Evolutionary conservation across 1,140 invertebrate genomes (phyloP), one percentile per base, ranked within the genome.

Genomic region (Goniozus legneri): DNA sequence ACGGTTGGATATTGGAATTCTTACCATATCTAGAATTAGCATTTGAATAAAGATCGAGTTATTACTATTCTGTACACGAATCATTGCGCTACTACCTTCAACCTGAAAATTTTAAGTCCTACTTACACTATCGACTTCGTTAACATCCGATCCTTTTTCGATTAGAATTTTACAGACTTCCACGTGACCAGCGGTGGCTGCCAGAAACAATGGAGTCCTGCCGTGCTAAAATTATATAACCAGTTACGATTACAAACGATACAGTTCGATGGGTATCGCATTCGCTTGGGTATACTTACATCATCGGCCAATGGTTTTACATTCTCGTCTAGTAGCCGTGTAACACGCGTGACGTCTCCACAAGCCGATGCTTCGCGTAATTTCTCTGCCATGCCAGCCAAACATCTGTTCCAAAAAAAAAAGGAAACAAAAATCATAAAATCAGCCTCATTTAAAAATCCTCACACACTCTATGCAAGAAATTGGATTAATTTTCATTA

Each of bases 321-420:
- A 40, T 60, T 59, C 42, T 68, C 65, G 48, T 60, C 59, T 35
- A 69, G 59, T 30, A 67, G 57, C 36, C 64, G 60, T 38, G 55
- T 47, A 32, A 69, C 56, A 47, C 58, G 58, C 39, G 52, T 52
- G 39, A 51, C 63, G 42, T 69, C 67, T 53, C 65, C 65, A 54
- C 65, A 64, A 47, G 60, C 62, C 53, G 57, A 53, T 53, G 67
- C 65, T 53, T 69, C 65, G 54, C 64, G 62, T 57, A 68, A 55
- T 61, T 69, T 69, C 64, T 69, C 67, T 65, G 67, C 67, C 67
- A 69, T 69, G 61, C 65, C 67, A 56, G 52, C 57, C 56, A 66
- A 52, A 63, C 67, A 67, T 65, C 67, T 69, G 54, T 33, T 65
- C 57, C 40, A 51, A 38, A 52, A 57, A 45, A 45, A 42, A 49